Evolutionary conservation across 2,888 invertebrate species (phyloP), one percentile per base, ranked within the genome.

Genomic region (Campopleginae sp.): DNA sequence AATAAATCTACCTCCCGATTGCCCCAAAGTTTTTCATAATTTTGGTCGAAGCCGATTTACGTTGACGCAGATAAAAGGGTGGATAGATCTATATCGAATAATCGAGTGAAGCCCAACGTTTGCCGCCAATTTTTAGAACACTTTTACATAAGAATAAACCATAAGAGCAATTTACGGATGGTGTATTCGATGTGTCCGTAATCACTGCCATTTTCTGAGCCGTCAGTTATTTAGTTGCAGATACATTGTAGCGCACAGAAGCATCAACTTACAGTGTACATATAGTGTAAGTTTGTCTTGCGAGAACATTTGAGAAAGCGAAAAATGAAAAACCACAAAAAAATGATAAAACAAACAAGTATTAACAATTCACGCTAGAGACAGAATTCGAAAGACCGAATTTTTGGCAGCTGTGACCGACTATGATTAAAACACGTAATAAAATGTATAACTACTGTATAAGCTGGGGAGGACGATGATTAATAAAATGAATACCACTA

Each of bases 221-320:
- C 54, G 65, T 85, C 76, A 44, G 82, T 85, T 66, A 75, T 79
- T 80, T 54, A 48, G 65, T 79, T 58, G 65, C 61, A 79, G 68
- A 76, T 76, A 75, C 79, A 82, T 83, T 77, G 75, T 79, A 82
- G 76, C 72, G 79, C 71, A 42, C 33, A 66, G 65, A 63, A 54
- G 63, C 75, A 76, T 38, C 75, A 42, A 80, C 71, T 82, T 76
- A 82, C 82, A 72, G 82, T 85, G 85, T 86, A 86, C 82, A 86
- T 86, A 83, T 83, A 86, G 77, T 63, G 82, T 80, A 78, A 82
- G 85, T 82, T 82, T 85, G n/a, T 82, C 44, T 79, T 70, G 63
- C 27, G 42, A 44, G 23, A 31, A 65, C 38, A 38, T 65, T 19
- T 65, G 2, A 38, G 17, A 17, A 65, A 38, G 3, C 5, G 44